phyloP scores from a whole-genome alignment of 2,888 invertebrate species.

The Zonitis immaculata region DNA sequence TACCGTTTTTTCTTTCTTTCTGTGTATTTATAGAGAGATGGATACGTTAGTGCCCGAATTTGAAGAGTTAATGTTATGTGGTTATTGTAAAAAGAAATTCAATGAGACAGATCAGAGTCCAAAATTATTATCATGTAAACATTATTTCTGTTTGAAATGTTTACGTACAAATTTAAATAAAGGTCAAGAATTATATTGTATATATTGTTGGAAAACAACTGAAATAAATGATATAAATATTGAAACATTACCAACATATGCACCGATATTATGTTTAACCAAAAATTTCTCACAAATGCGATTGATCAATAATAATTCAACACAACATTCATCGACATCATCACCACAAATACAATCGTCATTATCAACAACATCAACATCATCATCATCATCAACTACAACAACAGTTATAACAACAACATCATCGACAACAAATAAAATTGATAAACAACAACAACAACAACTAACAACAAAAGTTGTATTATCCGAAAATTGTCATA shows the following conservation, averaged over 20 bases:
- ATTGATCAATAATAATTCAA: constrained; percentile 48
- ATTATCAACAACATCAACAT: constrained; percentile 35
- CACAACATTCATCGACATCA: too few species aligned
- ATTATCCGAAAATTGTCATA: constrained; percentile 61
- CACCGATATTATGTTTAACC: constrained; percentile 62
- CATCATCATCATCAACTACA: constrained; percentile 28
- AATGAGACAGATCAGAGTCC: constrained; percentile 69
- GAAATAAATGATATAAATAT: constrained; percentile 64
- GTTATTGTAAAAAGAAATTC: constrained; percentile 70
- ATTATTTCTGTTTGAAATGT: constrained; percentile 73
- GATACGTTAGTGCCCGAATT: constrained; percentile 63
- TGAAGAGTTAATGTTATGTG: constrained; percentile 71
- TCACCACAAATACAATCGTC: background rate
- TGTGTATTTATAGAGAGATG: constrained; percentile 48
- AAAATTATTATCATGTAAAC: constrained; percentile 69
- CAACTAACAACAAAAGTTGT: constrained; percentile 36
- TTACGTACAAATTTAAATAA: constrained; percentile 64
- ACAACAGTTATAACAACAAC: constrained; percentile 18
- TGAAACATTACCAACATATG: constrained; percentile 64
- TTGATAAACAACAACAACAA: constrained; percentile 26
- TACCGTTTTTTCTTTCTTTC: background rate
- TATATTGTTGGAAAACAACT: constrained; percentile 71
- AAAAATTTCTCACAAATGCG: constrained; percentile 60
- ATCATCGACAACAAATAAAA: background rate
- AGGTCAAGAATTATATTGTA: constrained; percentile 64